Base-by-base conservation (phyloP, 2,113 vertebrate genomes). In the Tursiops truncatus region DNA sequence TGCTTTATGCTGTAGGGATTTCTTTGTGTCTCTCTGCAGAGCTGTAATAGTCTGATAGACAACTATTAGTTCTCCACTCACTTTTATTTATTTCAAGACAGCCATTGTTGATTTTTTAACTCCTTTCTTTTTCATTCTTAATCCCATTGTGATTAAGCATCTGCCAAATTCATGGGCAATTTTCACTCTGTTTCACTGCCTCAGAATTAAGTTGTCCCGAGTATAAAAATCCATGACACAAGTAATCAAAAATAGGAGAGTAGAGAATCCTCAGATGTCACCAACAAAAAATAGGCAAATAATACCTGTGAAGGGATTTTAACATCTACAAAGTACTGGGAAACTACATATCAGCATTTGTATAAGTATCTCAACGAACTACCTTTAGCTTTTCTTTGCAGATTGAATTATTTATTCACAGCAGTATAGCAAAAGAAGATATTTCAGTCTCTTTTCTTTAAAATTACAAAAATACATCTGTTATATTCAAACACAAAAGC, bases 141-240 rank as follows among this genome's bases (percentile, higher is more conserved):
- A 97, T 95, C 53, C 21, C 47, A 89, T n/a, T 93, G 65, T 93
- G 74, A 95, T 95, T 97, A 92, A 91, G 88, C 26, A 82, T n/a
- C n/a, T n/a, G n/a, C n/a, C 44, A 97, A 71, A 85, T 62, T 89
- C 88, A 93, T 12, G 58, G 63, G 12, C 9, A 85, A 95, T 93
- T 93, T 97, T 89, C 31, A 91, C 95, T 96, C 70, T 91, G n/a
- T 77, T 96, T 95, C 5, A 1, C 9, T 95, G 70, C 7, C 25
- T 90, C 63, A 81, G 76, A 96, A 95, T 91, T 96, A 80, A 94
- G 95, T 84, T 97, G 36, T 87, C 58, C 63, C 0, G 20, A 20
- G 26, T 76, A 94, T 90, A 92, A 94, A 96, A 97, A 92, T 92
- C 65, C 26, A 18, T 97, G 94, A 88, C 44, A 91, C 17, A 97